These are phyloP conservation scores for Chymomyza fuscimana DNA, from an alignment of 2,888 invertebrate genomes.

Conservation along the genomic window DNA sequence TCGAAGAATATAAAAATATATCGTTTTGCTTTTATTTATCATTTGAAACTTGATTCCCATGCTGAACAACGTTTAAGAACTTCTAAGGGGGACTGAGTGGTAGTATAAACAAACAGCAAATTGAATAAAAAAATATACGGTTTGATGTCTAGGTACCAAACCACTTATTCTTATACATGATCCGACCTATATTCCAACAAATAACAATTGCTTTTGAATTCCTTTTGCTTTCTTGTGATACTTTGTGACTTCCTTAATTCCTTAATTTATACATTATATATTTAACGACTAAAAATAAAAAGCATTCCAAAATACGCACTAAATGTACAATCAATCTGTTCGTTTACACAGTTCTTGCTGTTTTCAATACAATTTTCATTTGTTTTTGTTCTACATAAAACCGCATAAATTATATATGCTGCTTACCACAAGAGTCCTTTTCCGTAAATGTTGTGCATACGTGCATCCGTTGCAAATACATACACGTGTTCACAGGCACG, in stretches of 20 bases:
- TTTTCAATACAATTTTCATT: background rate
- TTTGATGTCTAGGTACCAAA: no score
- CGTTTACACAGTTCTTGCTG: background rate
- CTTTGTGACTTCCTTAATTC: background rate
- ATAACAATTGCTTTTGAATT: no score
- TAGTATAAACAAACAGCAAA: no score
- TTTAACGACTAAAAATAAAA: background rate
- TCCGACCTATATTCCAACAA: no score
- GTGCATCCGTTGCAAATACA: conserved; percentile 32
- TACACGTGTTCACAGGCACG: conserved; percentile 9
- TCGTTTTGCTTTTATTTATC: no score
- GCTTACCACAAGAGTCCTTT: conserved; percentile 57
- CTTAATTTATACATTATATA: background rate
- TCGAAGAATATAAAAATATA: no score
- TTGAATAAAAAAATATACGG: no score
- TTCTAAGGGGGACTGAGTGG: no score
- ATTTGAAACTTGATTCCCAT: no score
- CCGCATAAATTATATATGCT: conserved; percentile 49
- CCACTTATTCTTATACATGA: no score
- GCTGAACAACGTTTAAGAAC: no score
- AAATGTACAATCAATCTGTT: background rate
- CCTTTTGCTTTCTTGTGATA: background rate
- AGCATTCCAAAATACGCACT: background rate
- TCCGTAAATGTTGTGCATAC: conserved; percentile 43
- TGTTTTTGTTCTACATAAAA: conserved; percentile 15